Evolutionary conservation across 2,888 invertebrate species (phyloP).

Genomic region (Tetropium fuscum): DNA sequence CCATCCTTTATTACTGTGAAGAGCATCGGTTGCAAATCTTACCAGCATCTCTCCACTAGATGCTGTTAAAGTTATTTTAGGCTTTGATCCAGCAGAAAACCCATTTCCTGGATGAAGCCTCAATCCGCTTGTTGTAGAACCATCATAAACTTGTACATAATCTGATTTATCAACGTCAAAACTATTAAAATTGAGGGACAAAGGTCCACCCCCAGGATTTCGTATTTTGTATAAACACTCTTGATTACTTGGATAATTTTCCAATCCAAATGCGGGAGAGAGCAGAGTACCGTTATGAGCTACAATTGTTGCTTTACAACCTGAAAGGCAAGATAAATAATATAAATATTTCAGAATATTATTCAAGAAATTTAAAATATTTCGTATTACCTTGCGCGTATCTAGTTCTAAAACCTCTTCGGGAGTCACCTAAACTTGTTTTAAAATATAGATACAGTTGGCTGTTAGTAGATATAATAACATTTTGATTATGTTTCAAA

Average conservation of each 20-base stretch:
- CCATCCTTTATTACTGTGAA: constrained; percentile 88
- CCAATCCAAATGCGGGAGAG: constrained; percentile 89
- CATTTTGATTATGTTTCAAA: constrained; percentile 79
- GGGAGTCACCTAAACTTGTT: constrained; percentile 89
- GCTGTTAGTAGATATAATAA: constrained; percentile 92
- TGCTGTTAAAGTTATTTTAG: constrained; percentile 90
- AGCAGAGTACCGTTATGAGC: constrained; percentile 87
- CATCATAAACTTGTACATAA: constrained; percentile 91
- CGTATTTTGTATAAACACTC: constrained; percentile 90
- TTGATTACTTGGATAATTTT: constrained; percentile 91
- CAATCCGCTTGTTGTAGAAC: constrained; percentile 85
- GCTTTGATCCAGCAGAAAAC: constrained; percentile 81
- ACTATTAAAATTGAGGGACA: constrained; percentile 88
- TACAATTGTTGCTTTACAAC: constrained; percentile 89
- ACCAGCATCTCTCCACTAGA: constrained; percentile 94
- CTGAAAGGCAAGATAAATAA: too few species aligned
- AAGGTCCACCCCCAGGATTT: constrained; percentile 85
- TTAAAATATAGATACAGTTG: constrained; percentile 92
- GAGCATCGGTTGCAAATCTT: constrained; percentile 87
- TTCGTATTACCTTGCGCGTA: constrained; percentile 73
- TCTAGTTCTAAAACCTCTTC: constrained; percentile 90
- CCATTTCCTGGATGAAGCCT: constrained; percentile 93
- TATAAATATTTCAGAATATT: too few species aligned
- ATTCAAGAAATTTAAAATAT: constrained; percentile 61
- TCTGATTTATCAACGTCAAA: constrained; percentile 92